Conservation (phyloP, 1,140 invertebrate species). For the Zophobas morio region DNA sequence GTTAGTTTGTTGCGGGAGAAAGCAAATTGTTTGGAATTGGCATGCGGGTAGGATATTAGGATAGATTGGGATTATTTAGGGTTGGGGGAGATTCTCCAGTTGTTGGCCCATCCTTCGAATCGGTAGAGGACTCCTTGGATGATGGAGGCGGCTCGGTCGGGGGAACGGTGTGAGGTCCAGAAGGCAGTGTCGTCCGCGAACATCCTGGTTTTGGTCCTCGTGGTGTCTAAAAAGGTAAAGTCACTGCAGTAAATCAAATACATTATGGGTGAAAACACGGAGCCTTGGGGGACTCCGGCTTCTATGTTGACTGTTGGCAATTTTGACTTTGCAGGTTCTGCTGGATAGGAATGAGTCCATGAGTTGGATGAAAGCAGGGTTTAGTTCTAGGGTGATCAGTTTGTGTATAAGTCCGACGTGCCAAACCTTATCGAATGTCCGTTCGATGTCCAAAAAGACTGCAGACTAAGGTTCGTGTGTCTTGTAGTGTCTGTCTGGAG, state of each 20-base stretch:
- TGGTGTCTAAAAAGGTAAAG: conserved; percentile 53
- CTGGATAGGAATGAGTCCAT: conserved; percentile 52
- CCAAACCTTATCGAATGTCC: conserved; percentile 61
- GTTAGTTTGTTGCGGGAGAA: too few species aligned
- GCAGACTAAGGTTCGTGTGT: conserved; percentile 1
- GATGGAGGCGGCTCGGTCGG: neutral
- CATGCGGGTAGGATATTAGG: neutral
- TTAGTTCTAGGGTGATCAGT: conserved; percentile 43
- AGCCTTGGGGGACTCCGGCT: conserved; percentile 62
- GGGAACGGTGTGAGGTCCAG: neutral
- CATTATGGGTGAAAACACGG: conserved; percentile 54
- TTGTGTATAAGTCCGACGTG: conserved; percentile 59
- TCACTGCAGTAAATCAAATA: conserved; percentile 55
- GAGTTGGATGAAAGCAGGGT: conserved; percentile 36
- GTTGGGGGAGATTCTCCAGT: neutral
- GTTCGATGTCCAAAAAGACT: conserved; percentile 57
- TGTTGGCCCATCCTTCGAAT: neutral
- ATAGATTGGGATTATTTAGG: neutral
- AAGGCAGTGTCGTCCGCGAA: conserved; percentile 60
- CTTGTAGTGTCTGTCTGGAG: neutral
- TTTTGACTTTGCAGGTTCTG: conserved; percentile 53
- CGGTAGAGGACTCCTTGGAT: neutral
- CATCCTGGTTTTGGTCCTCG: conserved; percentile 48
- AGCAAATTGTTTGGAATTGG: too few species aligned
- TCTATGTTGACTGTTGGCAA: conserved; percentile 35